A percentile compares a stretch with the other conserved stretches of the same genome.
Conservation (phyloP, 2,113 vertebrate species). For the Albula goreensis region DNA sequence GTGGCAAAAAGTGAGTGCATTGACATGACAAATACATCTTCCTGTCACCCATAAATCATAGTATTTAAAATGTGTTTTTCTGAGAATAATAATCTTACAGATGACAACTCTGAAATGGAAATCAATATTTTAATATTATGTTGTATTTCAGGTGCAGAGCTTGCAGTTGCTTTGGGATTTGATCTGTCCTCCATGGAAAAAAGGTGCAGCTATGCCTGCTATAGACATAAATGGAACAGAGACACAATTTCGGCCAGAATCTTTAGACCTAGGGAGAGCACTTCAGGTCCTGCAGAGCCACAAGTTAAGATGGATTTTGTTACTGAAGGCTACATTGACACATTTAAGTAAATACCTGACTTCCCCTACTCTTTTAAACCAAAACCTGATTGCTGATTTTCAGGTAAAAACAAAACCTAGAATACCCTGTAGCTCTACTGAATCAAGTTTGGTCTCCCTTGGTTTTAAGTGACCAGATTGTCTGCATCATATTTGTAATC, state of each 20-base stretch:
- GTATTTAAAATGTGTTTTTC: neutral
- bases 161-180: conserved; percentile 66
- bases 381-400: too few species aligned
- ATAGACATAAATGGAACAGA: too few species aligned
- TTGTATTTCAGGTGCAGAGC: conserved; percentile 57
- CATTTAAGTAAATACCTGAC: too few species aligned
- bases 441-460: neutral
- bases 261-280: too few species aligned
- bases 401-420: neutral
- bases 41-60: neutral
- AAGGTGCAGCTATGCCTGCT: conserved; percentile 54
- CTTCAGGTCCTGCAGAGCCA: neutral
- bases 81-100: neutral
- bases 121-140: neutral
- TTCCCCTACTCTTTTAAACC: too few species aligned
- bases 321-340: too few species aligned
- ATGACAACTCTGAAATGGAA: neutral
- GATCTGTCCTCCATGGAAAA: conserved; percentile 75
- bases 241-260: too few species aligned
- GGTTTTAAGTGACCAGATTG: neutral
- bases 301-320: neutral
- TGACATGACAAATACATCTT: neutral
- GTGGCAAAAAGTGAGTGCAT: conserved; percentile 51
- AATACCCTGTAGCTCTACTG: neutral
- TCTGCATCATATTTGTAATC: neutral